Percentiles rank a stretch among this genome's conserved stretches.
These are phyloP conservation scores for Albula glossodonta DNA, from an alignment of 2,113 vertebrate species.

Conservation along the genomic window DNA sequence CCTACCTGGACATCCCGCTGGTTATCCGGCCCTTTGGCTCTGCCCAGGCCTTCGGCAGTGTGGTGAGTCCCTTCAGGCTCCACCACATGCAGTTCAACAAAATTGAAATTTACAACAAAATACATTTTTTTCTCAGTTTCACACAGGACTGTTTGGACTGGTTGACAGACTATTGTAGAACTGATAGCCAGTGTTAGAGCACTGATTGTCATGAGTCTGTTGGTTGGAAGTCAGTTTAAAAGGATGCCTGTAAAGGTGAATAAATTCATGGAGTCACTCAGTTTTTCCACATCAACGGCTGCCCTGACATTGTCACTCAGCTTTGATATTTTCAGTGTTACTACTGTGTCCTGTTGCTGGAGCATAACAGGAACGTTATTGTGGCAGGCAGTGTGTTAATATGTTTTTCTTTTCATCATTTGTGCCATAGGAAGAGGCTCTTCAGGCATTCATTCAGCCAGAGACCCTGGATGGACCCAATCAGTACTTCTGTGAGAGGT, in stretches of 20 bases:
- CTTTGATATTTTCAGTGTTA: background rate
- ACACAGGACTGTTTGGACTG: too few species aligned
- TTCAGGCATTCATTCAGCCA: slow-evolving; percentile 97
- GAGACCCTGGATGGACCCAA: slow-evolving; percentile 96
- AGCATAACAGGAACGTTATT: too few species aligned
- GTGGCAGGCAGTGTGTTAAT: background rate
- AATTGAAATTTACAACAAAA: background rate
- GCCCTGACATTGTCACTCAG: background rate
- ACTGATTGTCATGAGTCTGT: background rate
- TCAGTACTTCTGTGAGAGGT: slow-evolving; percentile 98
- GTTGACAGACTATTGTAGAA: too few species aligned
- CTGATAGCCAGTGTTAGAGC: too few species aligned
- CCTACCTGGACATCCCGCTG: slow-evolving; percentile 96
- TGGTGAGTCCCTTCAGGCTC: slow-evolving; percentile 76
- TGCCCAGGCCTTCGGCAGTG: slow-evolving; percentile 93
- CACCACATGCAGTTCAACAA: background rate
- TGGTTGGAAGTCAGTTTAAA: background rate
- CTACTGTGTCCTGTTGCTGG: background rate
- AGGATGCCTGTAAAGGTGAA: background rate
- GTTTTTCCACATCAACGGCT: background rate
- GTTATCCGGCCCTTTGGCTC: slow-evolving; percentile 97
- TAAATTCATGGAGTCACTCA: background rate
- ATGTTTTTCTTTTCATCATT: background rate
- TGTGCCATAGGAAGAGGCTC: slow-evolving; percentile 86
- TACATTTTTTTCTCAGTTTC: background rate